Base-by-base conservation (phyloP, 2,888 invertebrate genomes). In the Sesia bembeciformis region DNA sequence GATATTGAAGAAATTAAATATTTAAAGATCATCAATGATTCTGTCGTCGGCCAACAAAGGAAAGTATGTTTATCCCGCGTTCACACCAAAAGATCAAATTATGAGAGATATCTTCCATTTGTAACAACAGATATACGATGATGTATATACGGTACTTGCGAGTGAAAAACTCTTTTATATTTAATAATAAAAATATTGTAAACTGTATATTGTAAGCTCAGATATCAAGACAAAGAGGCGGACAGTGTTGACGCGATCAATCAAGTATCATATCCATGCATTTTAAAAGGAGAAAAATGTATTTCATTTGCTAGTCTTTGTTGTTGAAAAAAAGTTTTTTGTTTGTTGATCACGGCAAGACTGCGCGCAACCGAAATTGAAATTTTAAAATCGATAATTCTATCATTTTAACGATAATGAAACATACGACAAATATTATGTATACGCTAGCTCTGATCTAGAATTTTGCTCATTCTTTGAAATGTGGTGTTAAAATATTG, bases 371-470 rank as follows among this genome's bases (percentile, higher is more conserved):
- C 3, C 39, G 39, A 39, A 39, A 50, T 50, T 50, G 39, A 50
- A 38, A 39, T 50, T 70, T 70, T 68, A 72, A 70, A 73, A 80
- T 90, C 90, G 84, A 78, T 84, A 84, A 91, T 85, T 39, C 88
- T 90, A 91, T 91, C 90, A 92, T 89, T 88, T 89, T 88, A 90
- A 88, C 83, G 83, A 89, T 90, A 90, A 85, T 80, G 73, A 77
- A 73, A 80, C 75, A 91, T 91, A 91, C 91, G 91, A 91, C 89
- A 92, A 91, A 91, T 77, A 91, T 90, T 88, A 93, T 93, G 94
- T 94, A 94, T 94, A 94, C 94, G 94, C 93, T 93, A 92, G 82
- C 88, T 87, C 90, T 91, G 91, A 90, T 88, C 91, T 90, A 85
- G 86, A 78, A 76, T 85, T 88, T 92, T 92, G 92, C 92, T 92